Evolutionary conservation across 2,113 vertebrate species (phyloP).

Genomic region (Stictonetta naevosa): DNA sequence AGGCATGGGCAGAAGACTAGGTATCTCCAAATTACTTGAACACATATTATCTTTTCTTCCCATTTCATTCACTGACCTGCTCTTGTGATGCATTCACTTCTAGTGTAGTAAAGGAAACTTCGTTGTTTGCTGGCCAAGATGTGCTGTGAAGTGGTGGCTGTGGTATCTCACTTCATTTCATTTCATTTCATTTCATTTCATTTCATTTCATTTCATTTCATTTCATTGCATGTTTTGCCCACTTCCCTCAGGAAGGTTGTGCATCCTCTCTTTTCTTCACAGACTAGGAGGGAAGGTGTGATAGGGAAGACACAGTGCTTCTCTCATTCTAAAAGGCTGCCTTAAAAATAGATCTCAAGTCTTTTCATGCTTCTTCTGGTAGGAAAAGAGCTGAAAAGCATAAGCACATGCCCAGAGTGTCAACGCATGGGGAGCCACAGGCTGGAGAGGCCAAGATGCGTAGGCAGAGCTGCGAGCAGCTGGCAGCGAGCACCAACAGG

Average conservation of each 20-base stretch:
- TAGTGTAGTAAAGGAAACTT: not conserved
- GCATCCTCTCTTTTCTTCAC: not conserved
- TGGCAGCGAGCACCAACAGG: not conserved
- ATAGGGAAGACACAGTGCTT: not conserved
- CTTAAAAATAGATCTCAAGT: not conserved
- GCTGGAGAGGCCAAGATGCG: not conserved
- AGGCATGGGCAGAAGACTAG: not conserved
- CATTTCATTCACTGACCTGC: not conserved
- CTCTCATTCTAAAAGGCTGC: not conserved
- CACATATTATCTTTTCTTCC: not conserved
- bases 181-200: not conserved
- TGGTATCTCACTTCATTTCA: not conserved
- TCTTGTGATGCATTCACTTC: not conserved
- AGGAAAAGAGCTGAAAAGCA: not conserved
- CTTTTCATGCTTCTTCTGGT: not conserved
- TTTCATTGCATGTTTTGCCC: not conserved
- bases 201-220: not conserved
- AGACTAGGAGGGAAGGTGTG: not conserved
- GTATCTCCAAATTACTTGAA: not conserved
- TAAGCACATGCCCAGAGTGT: not conserved
- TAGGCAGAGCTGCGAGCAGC: not conserved
- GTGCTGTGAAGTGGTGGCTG: not conserved
- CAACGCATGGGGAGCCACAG: not conserved
- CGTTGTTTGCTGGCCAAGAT: not conserved
- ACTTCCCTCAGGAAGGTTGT: not conserved